These are phyloP conservation scores for Hydractinia symbiolongicarpus DNA, from an alignment of 30 jellyfish, hydroid and myxozoan species.

Conservation along the genomic window DNA sequence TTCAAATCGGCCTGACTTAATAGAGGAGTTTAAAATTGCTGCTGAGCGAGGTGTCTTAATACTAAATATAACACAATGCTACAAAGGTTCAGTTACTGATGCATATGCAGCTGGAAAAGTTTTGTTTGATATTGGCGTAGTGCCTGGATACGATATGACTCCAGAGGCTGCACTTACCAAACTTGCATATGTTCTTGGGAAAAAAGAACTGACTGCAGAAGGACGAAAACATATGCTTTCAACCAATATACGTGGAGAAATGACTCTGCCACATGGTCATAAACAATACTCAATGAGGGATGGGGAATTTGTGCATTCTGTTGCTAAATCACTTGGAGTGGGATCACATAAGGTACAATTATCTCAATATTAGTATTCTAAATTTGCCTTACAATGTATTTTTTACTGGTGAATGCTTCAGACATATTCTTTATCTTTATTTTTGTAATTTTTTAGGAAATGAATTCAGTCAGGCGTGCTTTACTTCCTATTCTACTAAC, in stretches of 20 bases:
- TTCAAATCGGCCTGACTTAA: conserved; percentile 82
- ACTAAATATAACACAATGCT: conserved; percentile 79
- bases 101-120: conserved; percentile 95
- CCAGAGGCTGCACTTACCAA: conserved; percentile 95
- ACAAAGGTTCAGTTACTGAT: conserved; percentile 81
- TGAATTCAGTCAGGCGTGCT: conserved; percentile 87
- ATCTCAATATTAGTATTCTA: too few relatives aligned
- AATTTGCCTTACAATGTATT: not conserved
- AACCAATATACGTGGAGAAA: conserved; percentile 81
- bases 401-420: not conserved
- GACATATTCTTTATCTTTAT: not conserved
- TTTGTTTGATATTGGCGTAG: conserved; percentile 84
- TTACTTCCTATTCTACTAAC: conserved; percentile 81
- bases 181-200: conserved; percentile 79
- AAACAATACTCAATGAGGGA: conserved; percentile 76
- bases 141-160: conserved; percentile 97
- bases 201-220: conserved; percentile 41
- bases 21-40: conserved; percentile 70
- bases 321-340: conserved; percentile 82
- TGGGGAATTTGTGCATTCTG: conserved; percentile 80
- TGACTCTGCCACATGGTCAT: conserved; percentile 55
- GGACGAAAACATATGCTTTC: conserved; percentile 46
- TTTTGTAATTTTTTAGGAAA: conserved; percentile 50
- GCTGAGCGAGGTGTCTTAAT: conserved; percentile 70
- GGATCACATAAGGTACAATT: conserved; percentile 78